Conservation (phyloP, 2,888 invertebrate species). For the Odontocolon sp. region DNA sequence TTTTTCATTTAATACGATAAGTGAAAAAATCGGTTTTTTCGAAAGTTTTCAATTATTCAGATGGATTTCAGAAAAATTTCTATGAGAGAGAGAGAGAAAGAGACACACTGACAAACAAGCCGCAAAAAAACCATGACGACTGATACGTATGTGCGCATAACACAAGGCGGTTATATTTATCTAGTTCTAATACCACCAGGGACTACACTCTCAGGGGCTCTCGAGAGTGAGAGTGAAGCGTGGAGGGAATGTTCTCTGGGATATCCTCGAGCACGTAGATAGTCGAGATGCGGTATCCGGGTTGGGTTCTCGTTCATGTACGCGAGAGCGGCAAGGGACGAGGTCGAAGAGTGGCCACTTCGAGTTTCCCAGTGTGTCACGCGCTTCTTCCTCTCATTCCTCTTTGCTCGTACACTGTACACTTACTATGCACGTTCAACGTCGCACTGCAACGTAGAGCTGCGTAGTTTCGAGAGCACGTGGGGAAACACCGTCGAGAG, state of each 20-base stretch:
- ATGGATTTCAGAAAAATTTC: too few species aligned
- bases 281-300: conserved; percentile 45
- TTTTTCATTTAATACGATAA: too few species aligned
- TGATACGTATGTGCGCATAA: conserved; percentile 10
- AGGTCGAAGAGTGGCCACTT: conserved; percentile 48
- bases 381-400: conserved; percentile 54
- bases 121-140: background rate
- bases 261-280: conserved; percentile 47
- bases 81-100: too few species aligned
- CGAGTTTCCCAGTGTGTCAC: conserved; percentile 75
- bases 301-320: conserved; percentile 26
- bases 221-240: conserved; percentile 26
- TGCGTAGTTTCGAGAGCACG: too few species aligned
- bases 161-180: conserved; percentile 69
- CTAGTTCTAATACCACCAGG: conserved; percentile 68
- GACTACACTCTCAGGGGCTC: conserved; percentile 16
- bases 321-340: conserved; percentile 29
- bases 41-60: too few species aligned
- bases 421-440: conserved; percentile 3
- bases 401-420: conserved; percentile 11
- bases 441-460: too few species aligned
- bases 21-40: too few species aligned
- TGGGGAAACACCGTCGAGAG: too few species aligned
- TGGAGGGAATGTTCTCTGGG: conserved; percentile 54
- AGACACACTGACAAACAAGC: conserved; percentile 31